Evolutionary conservation across 1,140 invertebrate genomes (phyloP).

Genomic region (Batillaria attramentaria): DNA sequence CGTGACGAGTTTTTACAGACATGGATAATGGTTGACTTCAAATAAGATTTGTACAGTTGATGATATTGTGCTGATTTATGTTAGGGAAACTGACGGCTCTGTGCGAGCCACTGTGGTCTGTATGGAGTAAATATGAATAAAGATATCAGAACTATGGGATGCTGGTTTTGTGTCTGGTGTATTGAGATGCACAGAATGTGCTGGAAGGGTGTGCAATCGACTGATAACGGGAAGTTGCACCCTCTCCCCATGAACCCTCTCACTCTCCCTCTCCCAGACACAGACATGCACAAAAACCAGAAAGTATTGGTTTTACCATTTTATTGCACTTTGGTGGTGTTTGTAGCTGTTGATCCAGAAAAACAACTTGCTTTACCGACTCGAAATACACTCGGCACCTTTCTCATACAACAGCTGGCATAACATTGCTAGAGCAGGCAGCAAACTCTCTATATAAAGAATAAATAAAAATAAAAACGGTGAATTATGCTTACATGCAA

Average conservation of each 20-base stretch:
- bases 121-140: slow-evolving; percentile 27
- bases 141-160: slow-evolving; percentile 25
- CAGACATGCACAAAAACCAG: too few relatives aligned
- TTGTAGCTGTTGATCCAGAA: slow-evolving; percentile 1
- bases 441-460: too few relatives aligned
- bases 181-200: not conserved
- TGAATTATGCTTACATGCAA: too few relatives aligned
- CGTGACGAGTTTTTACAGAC: slow-evolving; percentile 8
- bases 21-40: slow-evolving; percentile 21
- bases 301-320: slow-evolving; percentile 22
- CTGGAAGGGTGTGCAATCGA: too few relatives aligned
- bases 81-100: slow-evolving; percentile 13
- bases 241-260: too few relatives aligned
- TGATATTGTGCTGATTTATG: slow-evolving; percentile 11
- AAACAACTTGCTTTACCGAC: too few relatives aligned
- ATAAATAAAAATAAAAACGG: too few relatives aligned
- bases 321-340: slow-evolving; percentile 29
- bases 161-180: not conserved
- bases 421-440: too few relatives aligned
- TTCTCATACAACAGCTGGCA: too few relatives aligned
- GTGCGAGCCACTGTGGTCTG: slow-evolving; percentile 18
- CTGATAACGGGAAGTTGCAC: too few relatives aligned
- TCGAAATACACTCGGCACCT: too few relatives aligned
- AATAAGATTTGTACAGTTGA: slow-evolving; percentile 1
- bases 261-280: too few relatives aligned